Evolutionary conservation across 2,888 invertebrate species (phyloP), one percentile per base, ranked within the genome.

Genomic region (Terebella lapidaria): DNA sequence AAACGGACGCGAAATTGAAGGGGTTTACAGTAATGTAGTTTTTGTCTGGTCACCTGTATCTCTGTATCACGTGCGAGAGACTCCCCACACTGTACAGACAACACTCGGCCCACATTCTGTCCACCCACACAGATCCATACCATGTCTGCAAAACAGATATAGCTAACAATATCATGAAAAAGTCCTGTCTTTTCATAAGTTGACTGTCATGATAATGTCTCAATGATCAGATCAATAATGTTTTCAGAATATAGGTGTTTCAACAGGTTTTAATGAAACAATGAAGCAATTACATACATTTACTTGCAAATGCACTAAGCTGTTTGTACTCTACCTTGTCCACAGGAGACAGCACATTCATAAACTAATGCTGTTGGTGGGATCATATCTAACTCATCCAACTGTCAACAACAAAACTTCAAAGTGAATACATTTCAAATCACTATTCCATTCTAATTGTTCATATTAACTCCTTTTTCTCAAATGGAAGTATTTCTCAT

Each of bases 91-190:
- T 76, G 74, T n/a, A 81, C 76, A 59, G 74, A 70, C 51, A 76
- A 74, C 22, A 81, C 67, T 52, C 72, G 73, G 15, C 75, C 73
- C 47, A 69, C 60, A 60, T 72, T 71, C 64, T 79, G 78, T 51
- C 77, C 74, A 4, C 79, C 80, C 62, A 81, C 77, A 61, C 78
- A 79, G 53, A 80, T 63, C 81, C 80, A 81, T 1, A 77, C 70
- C 45, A 75, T 71, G 35, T 79, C 81, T 81, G 55, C 15, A 22
- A 24, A 53, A 25, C 22, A 35, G 42, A 15, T n/a, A 35, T 35
- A 15, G 42, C n/a, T 35, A 35, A 15, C n/a, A 35, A 35, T 15
- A 35, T 35, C 42, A 35, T 35, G 10, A 35, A 35, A 35, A 35
- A 35, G n/a, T 53, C 22, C 10, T 53, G n/a, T 35, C n/a, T 10